Evolutionary conservation across 2,797 vertebrate genomes (phyloP), one percentile per base, ranked within the genome.

Genomic region (Dryobates pubescens): DNA sequence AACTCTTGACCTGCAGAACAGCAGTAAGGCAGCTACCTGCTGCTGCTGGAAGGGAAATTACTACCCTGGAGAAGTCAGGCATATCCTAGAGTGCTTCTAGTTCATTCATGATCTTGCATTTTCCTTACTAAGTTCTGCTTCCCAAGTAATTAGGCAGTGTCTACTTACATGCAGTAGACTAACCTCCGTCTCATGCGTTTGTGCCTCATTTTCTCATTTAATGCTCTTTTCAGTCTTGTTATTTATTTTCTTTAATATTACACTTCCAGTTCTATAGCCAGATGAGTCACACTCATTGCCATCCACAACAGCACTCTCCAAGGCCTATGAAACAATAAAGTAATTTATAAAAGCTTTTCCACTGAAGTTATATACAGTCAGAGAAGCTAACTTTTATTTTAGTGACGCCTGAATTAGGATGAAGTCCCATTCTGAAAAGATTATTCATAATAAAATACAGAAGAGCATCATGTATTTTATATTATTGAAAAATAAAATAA

Each of bases 201-300:
- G 34, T 97, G 97, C 95, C 95, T 98, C 97, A 97, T 98, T 98
- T 98, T 97, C 96, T 98, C 96, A 95, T 87, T 96, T 97, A 97
- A 96, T 97, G 96, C 93, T 95, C 97, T 97, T 95, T 96, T 96
- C 92, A 95, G 93, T 85, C 96, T 96, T 93, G 74, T 97, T 98
- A 97, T 98, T 98, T 98, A 97, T 98, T 98, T 98, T 97, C 96
- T 97, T 97, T 97, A 97, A 97, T 98, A 97, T 97, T 98, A 93
- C 94, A 95, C 96, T 96, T 91, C 91, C 90, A 95, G 91, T 88
- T 96, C 91, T 91, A 95, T 57, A 86, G 94, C 80, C 94, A 86
- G 81, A 96, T 98, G 98, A 98, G 93, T 98, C 98, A 98, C 89
- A 36, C 74, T 96, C 82, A 11, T 86, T 95, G 92, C 93, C 91